A percentile compares a stretch with the other conserved stretches of the same genome.
These are phyloP conservation scores for Dromococcyx pavoninus DNA, from an alignment of 2,797 vertebrate genomes.

Conservation along the genomic window DNA sequence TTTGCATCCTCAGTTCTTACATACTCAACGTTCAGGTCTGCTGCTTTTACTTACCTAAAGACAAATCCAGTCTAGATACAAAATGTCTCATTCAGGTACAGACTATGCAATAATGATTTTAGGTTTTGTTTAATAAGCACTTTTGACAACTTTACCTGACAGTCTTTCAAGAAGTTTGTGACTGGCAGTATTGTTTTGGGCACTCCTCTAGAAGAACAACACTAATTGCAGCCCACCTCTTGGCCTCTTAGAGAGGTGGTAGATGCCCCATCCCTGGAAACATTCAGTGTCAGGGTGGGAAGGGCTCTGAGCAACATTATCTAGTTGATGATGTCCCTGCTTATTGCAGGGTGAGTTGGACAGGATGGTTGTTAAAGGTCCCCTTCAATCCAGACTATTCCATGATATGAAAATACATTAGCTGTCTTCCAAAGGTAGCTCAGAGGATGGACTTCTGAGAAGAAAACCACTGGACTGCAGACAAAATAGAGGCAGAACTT, in stretches of 20 bases:
- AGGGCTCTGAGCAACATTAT: no score
- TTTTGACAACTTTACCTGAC: neutral
- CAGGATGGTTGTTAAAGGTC: no score
- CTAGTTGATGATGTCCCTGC: no score
- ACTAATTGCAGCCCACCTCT: no score
- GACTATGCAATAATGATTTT: neutral
- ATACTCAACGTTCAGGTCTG: neutral
- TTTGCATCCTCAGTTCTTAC: neutral
- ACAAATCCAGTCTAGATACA: neutral
- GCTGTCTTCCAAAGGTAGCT: neutral
- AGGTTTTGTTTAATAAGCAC: neutral
- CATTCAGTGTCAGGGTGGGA: no score
- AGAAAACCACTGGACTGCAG: neutral
- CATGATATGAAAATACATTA: neutral
- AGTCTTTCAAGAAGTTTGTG: slow-evolving; percentile 18
- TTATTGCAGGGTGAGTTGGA: no score
- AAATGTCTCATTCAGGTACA: neutral
- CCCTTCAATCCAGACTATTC: no score
- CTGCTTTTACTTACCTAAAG: neutral
- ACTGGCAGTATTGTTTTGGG: slow-evolving; percentile 19
- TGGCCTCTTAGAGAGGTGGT: no score
- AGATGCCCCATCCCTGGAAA: no score
- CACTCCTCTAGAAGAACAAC: neutral
- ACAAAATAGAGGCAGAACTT: neutral
- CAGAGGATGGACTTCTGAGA: neutral